A percentile compares a stretch with the other conserved stretches of the same genome.
Conservation (phyloP, 2,797 vertebrate species). For the Channallabes apus region DNA sequence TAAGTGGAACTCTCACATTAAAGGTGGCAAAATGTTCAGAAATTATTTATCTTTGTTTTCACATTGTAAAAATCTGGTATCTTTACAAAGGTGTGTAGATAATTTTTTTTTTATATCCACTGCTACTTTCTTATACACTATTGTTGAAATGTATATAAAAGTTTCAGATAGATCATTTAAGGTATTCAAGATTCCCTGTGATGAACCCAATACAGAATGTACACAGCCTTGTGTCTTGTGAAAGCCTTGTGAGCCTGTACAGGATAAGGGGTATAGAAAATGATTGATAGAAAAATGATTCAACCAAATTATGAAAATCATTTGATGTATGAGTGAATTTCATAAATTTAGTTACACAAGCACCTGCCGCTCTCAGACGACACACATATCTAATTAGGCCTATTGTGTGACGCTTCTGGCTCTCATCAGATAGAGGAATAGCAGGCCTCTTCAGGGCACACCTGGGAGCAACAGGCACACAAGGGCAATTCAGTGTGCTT, state of each 20-base stretch:
- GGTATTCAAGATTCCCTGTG: not conserved
- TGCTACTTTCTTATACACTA: too few species aligned
- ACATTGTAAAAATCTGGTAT: too few species aligned
- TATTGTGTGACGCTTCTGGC: constrained; percentile 47
- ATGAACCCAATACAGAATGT: too few species aligned
- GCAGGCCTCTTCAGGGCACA: constrained; percentile 41
- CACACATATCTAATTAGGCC: constrained; percentile 46
- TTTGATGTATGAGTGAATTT: constrained; percentile 25
- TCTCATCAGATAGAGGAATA: constrained; percentile 47
- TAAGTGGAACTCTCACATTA: too few species aligned
- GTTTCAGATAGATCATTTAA: not conserved
- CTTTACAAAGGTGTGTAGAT: too few species aligned
- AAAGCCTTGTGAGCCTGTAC: too few species aligned
- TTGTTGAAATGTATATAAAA: too few species aligned
- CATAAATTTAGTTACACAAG: constrained; percentile 7
- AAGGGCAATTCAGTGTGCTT: constrained; percentile 30
- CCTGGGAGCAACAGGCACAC: constrained; percentile 46
- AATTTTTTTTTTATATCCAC: too few species aligned
- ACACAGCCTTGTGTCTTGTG: too few species aligned
- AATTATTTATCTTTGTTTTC: too few species aligned
- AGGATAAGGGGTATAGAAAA: too few species aligned
- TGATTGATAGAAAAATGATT: not conserved
- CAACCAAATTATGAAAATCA: constrained; percentile 3
- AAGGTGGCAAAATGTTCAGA: too few species aligned
- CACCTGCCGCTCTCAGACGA: not conserved